phyloP scores from a whole-genome alignment of 1,140 invertebrate genomes.

The Arion vulgaris region DNA sequence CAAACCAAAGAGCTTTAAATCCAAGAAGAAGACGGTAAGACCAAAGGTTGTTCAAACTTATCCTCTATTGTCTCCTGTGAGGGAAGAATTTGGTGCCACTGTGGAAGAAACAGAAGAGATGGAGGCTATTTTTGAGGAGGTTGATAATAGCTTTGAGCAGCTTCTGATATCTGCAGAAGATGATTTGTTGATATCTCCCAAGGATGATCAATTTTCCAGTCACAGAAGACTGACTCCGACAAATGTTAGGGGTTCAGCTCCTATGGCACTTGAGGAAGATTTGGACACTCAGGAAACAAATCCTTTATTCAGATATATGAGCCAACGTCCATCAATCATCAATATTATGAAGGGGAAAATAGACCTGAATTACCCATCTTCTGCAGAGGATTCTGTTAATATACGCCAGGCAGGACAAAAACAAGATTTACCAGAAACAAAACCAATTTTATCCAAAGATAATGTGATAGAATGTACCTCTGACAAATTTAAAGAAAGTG shows the following conservation, averaged over 20 bases:
- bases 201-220: neutral
- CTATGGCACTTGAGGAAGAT: slow-evolving; percentile 24
- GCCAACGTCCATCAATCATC: neutral
- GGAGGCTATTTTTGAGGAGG: slow-evolving; percentile 10
- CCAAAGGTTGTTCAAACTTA: neutral
- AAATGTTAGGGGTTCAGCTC: slow-evolving; percentile 1
- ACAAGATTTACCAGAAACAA: neutral
- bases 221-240: neutral
- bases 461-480: no score
- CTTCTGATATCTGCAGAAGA: slow-evolving; percentile 22
- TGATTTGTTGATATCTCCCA: slow-evolving; percentile 6
- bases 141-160: slow-evolving; percentile 35
- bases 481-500: no score
- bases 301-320: neutral
- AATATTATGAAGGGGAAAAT: neutral
- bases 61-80: slow-evolving; percentile 38
- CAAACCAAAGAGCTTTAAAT: neutral
- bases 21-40: neutral
- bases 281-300: neutral
- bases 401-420: neutral
- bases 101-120: slow-evolving; percentile 32
- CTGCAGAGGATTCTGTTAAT: neutral
- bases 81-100: slow-evolving; percentile 31
- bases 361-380: neutral
- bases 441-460: no score